A percentile compares a stretch with the other conserved stretches of the same genome.
Evolutionary conservation across 2,797 vertebrate species (phyloP).

Genomic region (Rhabdophis nuchalis): DNA sequence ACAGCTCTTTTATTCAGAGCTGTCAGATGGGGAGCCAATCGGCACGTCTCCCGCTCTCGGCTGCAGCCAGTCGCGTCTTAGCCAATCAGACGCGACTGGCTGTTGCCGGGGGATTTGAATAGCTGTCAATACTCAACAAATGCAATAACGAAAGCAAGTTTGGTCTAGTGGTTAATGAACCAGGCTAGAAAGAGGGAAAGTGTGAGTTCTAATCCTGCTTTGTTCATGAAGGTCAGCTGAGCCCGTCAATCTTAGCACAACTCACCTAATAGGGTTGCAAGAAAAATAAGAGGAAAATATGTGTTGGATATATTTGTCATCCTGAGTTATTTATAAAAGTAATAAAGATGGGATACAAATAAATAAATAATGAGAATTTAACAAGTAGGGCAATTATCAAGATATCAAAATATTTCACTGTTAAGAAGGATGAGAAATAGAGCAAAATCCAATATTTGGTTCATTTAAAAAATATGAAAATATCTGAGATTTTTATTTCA

Average conservation of each 20-base stretch:
- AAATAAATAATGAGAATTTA: background rate
- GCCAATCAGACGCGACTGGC: too few species aligned
- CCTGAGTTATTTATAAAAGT: background rate
- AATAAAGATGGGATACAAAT: background rate
- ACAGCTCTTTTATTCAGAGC: too few species aligned
- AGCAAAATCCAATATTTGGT: background rate
- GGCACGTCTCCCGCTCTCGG: too few species aligned
- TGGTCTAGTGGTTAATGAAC: background rate
- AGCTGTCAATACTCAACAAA: too few species aligned
- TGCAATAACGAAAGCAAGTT: background rate
- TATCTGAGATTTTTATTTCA: background rate
- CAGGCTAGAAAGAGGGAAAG: background rate
- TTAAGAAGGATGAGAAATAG: background rate
- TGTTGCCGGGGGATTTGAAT: too few species aligned
- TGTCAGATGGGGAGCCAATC: too few species aligned
- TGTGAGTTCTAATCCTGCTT: background rate
- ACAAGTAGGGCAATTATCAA: background rate
- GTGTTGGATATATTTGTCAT: background rate
- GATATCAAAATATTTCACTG: background rate
- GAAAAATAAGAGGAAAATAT: background rate
- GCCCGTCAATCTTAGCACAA: background rate
- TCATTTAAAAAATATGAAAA: background rate
- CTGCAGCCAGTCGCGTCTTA: too few species aligned
- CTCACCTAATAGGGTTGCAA: background rate
- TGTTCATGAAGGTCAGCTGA: background rate